Base-by-base conservation (phyloP, 1,140 invertebrate genomes). In the Tachypleus tridentatus region DNA sequence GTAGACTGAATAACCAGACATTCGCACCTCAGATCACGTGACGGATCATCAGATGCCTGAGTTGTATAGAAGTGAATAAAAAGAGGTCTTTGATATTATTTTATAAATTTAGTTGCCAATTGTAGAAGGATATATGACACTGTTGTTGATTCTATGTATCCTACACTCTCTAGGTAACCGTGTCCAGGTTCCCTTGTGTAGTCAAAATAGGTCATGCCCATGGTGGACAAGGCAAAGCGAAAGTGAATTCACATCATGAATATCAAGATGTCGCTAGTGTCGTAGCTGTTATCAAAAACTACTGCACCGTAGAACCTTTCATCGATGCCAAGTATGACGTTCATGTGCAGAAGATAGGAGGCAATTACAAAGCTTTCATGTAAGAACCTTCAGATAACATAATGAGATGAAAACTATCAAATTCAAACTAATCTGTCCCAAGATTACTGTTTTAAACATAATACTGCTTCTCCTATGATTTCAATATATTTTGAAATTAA, bases 131-230 rank as follows among this genome's bases (percentile, higher is more conserved):
- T 29, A 29, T 29, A 29, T 29, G 29, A 29, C 29, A 29, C 29
- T 29, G 29, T 29, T 29, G 29, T 29, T 29, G 29, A 29, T 29
- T 29, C n/a, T 58, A 50, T 7, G 10, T 50, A 51, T 69, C 70
- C 72, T 70, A 71, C 72, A 72, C 69, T 81, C 70, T 72, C 58
- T 74, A 81, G 80, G 67, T 80, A 57, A 78, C 79, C 4, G 76
- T 78, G 48, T 76, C 79, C 8, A 77, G 79, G 66, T 83, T 82
- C 77, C 95, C 94, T 58, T 90, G 92, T 61, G 94, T 98, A 61
- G 84, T 97, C 72, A 98, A 98, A 83, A 87, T 97, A 72, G 95
- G 94, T 58, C 93, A 97, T 80, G 93, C 93, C 70, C 94, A 98
- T 76, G 86, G 88, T 67, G 95, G 95, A 64, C 80, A 93, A 64